Evolutionary conservation across 2,888 invertebrate genomes (phyloP).

Genomic region (Eurytoma adleriae): DNA sequence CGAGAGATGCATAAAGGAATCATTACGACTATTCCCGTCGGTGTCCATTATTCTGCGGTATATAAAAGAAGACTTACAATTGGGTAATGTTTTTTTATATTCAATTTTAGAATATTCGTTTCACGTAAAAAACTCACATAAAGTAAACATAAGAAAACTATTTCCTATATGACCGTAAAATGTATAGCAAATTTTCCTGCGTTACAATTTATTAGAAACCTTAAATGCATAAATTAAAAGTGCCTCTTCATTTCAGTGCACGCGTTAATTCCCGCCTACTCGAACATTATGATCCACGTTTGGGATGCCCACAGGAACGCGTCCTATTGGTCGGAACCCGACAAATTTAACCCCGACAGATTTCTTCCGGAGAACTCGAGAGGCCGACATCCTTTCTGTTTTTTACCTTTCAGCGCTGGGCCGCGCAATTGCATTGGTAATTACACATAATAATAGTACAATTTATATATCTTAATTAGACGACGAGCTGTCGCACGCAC

Average conservation of each 20-base stretch:
- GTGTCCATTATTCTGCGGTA: conserved; percentile 71
- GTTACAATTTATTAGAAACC: too few species aligned
- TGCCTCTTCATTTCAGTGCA: background rate
- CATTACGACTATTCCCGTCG: conserved; percentile 82
- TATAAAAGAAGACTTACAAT: conserved; percentile 39
- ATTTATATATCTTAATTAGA: background rate
- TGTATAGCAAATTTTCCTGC: too few species aligned
- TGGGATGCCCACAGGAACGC: conserved; percentile 42
- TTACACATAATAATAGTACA: background rate
- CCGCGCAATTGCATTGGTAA: conserved; percentile 50
- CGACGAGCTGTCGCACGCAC: too few species aligned
- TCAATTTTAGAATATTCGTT: background rate
- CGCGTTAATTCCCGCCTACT: conserved; percentile 21
- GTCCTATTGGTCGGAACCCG: conserved; percentile 36
- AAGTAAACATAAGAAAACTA: too few species aligned
- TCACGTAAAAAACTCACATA: conserved; percentile 1
- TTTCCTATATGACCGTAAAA: too few species aligned
- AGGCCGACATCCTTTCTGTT: conserved; percentile 38
- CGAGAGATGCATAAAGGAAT: conserved; percentile 84
- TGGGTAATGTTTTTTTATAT: conserved; percentile 26
- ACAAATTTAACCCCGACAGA: conserved; percentile 50
- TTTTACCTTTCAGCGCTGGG: conserved; percentile 46
- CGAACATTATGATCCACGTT: conserved; percentile 30
- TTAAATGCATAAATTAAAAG: too few species aligned
- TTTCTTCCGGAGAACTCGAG: conserved; percentile 24